phyloP scores from a whole-genome alignment of 1,140 invertebrate genomes.

The Lamellibrachia luymesi region DNA sequence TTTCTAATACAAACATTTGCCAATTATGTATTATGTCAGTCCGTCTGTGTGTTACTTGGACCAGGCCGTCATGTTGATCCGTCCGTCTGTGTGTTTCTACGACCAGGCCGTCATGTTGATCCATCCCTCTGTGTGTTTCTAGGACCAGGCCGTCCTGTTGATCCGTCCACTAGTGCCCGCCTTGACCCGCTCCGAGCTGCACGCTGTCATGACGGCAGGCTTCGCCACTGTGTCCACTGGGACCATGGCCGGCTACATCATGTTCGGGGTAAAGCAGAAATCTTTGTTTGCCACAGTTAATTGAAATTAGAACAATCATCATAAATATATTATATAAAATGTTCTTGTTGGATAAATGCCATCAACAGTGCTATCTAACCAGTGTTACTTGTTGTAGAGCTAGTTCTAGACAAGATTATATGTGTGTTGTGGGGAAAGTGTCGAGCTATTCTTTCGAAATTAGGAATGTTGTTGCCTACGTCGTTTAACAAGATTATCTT shows the following conservation, averaged over 20 bases:
- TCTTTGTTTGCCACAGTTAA: not conserved
- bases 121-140: not conserved
- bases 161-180: constrained; percentile 40
- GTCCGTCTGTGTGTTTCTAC: not conserved
- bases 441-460: too few species aligned
- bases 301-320: not conserved
- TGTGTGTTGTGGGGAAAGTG: too few species aligned
- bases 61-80: too few species aligned
- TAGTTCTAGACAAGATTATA: too few species aligned
- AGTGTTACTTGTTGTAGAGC: too few species aligned
- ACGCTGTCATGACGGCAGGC: not conserved
- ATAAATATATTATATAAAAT: not conserved
- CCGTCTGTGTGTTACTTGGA: too few species aligned
- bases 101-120: not conserved
- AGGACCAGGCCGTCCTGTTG: constrained; percentile 46
- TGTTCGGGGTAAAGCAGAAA: not conserved
- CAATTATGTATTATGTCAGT: too few species aligned
- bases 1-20: too few species aligned
- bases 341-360: not conserved
- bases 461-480: too few species aligned
- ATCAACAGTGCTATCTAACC: too few species aligned
- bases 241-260: not conserved
- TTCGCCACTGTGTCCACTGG: not conserved
- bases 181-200: constrained; percentile 12
- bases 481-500: too few species aligned